Percentiles rank a stretch among this genome's conserved stretches.
Evolutionary conservation across 2,797 vertebrate genomes (phyloP).

Genomic region (Hydrolagus colliei): DNA sequence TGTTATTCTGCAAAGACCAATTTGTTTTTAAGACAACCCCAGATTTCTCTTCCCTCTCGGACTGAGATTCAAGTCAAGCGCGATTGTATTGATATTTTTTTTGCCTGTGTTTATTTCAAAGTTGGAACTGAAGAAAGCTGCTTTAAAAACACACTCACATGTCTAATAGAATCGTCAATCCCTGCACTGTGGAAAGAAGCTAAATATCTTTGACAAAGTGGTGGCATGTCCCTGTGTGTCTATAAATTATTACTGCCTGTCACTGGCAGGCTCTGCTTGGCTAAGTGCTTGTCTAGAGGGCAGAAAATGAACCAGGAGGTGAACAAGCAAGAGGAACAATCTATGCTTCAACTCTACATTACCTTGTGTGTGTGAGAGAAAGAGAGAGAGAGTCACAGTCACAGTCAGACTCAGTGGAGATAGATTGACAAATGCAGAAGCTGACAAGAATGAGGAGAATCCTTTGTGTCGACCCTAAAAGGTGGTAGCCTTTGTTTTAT

Average conservation of each 20-base stretch:
- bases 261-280: neutral
- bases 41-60: neutral
- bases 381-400: neutral
- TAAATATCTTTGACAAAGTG: neutral
- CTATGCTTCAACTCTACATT: neutral
- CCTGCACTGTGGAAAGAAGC: neutral
- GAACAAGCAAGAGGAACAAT: neutral
- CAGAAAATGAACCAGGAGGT: neutral
- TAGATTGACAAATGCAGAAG: too few relatives aligned
- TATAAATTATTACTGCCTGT: neutral
- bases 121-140: neutral
- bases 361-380: neutral
- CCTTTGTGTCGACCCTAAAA: too few relatives aligned
- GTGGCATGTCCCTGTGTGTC: neutral
- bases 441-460: too few relatives aligned
- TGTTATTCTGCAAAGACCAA: too few relatives aligned
- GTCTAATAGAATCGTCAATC: neutral
- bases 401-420: too few relatives aligned
- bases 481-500: too few relatives aligned
- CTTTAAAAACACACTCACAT: neutral
- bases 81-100: too few relatives aligned
- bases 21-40: too few relatives aligned
- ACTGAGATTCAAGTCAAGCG: neutral
- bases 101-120: too few relatives aligned
- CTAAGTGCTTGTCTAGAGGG: neutral